Evolutionary conservation across 2,797 vertebrate species (phyloP).

Genomic region (Cynodonichthys magdalenae): DNA sequence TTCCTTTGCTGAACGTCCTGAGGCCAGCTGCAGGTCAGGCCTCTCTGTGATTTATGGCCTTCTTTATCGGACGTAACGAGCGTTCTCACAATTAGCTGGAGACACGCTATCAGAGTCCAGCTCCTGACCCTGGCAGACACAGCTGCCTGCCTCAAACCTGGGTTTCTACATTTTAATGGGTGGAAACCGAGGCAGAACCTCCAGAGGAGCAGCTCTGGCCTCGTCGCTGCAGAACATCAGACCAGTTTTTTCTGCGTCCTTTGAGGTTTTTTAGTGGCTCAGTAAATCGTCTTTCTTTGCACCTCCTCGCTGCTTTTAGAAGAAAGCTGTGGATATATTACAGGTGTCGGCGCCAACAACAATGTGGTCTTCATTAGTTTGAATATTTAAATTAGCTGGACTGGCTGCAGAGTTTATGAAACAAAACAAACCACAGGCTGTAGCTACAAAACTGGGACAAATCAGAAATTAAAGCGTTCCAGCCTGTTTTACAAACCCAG

Average conservation of each 20-base stretch:
- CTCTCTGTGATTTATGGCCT: slow-evolving; percentile 79
- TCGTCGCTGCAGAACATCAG: slow-evolving; percentile 33
- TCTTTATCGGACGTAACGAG: slow-evolving; percentile 82
- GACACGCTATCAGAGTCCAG: slow-evolving; percentile 58
- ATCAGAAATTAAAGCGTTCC: neutral
- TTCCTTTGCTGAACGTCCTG: slow-evolving; percentile 53
- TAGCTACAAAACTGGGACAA: neutral
- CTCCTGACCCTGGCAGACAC: slow-evolving; percentile 67
- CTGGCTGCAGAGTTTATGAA: too few species aligned
- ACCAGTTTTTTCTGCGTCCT: slow-evolving; percentile 41
- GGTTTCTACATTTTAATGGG: slow-evolving; percentile 72
- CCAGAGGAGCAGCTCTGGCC: slow-evolving; percentile 63
- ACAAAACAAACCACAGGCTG: neutral
- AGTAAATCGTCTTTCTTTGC: slow-evolving; percentile 60
- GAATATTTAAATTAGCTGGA: too few species aligned
- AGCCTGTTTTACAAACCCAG: neutral
- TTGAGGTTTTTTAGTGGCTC: slow-evolving; percentile 61
- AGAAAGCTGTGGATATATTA: slow-evolving; percentile 19
- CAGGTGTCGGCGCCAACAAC: neutral
- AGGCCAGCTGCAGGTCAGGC: slow-evolving; percentile 73
- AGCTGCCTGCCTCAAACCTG: slow-evolving; percentile 65
- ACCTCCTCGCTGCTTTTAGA: slow-evolving; percentile 50
- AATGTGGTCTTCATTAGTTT: too few species aligned
- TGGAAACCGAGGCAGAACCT: slow-evolving; percentile 57
- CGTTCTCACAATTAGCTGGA: slow-evolving; percentile 80